phyloP scores from a whole-genome alignment of 2,888 invertebrate species.

The Magallana nippona region DNA sequence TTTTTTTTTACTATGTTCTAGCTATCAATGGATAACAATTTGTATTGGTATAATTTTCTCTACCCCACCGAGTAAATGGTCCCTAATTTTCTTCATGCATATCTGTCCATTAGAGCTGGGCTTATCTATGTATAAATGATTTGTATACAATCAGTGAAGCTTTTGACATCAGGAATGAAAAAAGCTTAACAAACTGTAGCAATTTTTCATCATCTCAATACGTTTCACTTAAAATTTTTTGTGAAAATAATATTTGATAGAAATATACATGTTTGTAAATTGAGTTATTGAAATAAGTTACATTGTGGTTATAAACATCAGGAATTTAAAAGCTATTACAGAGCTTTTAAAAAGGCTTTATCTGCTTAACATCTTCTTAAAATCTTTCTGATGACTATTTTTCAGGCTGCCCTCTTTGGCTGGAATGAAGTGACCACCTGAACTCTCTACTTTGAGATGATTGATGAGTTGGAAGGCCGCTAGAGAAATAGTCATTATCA shows the following conservation, averaged over 20 bases:
- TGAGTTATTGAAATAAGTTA: too few relatives aligned
- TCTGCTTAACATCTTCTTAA: not conserved
- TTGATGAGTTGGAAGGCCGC: constrained; percentile 28
- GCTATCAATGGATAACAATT: not conserved
- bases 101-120: constrained; percentile 17
- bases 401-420: not conserved
- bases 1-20: not conserved
- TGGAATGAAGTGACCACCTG: not conserved
- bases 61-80: constrained; percentile 8
- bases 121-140: not conserved
- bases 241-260: too few relatives aligned
- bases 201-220: not conserved
- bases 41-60: constrained; percentile 18
- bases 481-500: constrained; percentile 28
- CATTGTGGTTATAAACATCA: too few relatives aligned
- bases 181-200: constrained; percentile 15
- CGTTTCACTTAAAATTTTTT: not conserved
- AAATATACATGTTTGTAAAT: too few relatives aligned
- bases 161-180: constrained; percentile 10
- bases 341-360: not conserved
- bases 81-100: not conserved
- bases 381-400: not conserved
- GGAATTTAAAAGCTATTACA: not conserved
- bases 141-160: constrained; percentile 6
- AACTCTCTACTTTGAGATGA: constrained; percentile 18